Evolutionary conservation across 1,140 invertebrate species (phyloP).

Genomic region (Adoxophyes honmai): DNA sequence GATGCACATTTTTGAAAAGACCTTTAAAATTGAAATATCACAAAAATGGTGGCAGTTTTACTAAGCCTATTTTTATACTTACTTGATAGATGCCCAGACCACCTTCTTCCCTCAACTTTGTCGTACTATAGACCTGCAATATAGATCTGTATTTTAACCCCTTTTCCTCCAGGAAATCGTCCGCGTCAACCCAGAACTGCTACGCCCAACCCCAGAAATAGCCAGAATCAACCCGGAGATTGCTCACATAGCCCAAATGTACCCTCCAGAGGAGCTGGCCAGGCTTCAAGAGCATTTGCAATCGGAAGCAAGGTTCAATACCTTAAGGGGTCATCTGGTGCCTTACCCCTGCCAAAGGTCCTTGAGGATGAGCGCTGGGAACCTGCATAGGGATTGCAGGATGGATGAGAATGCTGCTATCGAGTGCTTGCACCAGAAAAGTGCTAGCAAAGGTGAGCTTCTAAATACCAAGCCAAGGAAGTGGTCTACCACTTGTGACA

Average conservation of each 20-base stretch:
- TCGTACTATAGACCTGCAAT: too few relatives aligned
- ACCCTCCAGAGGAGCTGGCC: constrained; percentile 44
- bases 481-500: not conserved
- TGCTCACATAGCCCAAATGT: constrained; percentile 37
- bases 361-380: constrained; percentile 49
- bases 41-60: too few relatives aligned
- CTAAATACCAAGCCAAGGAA: not conserved
- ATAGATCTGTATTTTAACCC: too few relatives aligned
- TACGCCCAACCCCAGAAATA: constrained; percentile 28
- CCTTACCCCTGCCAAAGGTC: constrained; percentile 53
- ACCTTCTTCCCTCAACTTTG: too few relatives aligned
- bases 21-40: too few relatives aligned
- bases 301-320: constrained; percentile 52
- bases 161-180: constrained; percentile 7
- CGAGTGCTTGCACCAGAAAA: constrained; percentile 63
- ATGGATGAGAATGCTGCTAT: constrained; percentile 47
- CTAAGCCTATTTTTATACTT: too few relatives aligned
- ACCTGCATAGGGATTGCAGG: constrained; percentile 51
- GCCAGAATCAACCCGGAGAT: constrained; percentile 41
- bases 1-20: too few relatives aligned
- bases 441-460: constrained; percentile 52
- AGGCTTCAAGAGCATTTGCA: constrained; percentile 44
- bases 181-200: constrained; percentile 31
- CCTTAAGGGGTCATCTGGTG: constrained; percentile 57
- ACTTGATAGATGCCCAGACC: too few relatives aligned